A percentile compares a stretch with the other conserved stretches of the same genome.
Evolutionary conservation across 35 echinoderm and acorn worm genomes (phyloP).

Genomic region (Strongylocentrotus purpuratus): DNA sequence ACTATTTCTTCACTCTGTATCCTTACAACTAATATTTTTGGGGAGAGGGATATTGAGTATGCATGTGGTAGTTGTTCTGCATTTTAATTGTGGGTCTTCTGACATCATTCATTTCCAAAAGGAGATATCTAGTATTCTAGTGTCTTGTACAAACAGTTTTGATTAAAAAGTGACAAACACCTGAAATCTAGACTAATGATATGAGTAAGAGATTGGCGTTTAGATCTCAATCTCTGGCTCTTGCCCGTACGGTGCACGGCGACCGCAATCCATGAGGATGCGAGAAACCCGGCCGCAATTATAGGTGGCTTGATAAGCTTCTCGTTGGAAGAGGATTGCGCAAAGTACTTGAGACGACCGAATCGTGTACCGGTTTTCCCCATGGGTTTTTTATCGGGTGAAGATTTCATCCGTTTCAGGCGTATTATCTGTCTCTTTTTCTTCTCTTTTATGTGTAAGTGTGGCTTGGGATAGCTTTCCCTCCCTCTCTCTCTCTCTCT

Average conservation of each 20-base stretch:
- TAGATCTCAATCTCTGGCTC: neutral
- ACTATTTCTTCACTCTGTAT: too few relatives aligned
- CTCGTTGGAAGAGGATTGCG: conserved; percentile 52
- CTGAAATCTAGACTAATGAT: neutral
- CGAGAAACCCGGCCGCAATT: conserved; percentile 28
- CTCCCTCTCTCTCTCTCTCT: neutral
- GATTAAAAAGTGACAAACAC: neutral
- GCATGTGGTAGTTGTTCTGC: too few relatives aligned
- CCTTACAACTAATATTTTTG: too few relatives aligned
- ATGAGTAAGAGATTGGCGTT: neutral
- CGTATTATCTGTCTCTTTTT: conserved; percentile 23
- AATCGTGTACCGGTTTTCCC: conserved; percentile 3
- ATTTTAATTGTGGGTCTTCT: too few relatives aligned
- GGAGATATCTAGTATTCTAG: neutral
- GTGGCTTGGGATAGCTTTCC: neutral
- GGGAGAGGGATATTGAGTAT: too few relatives aligned
- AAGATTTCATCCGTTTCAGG: conserved; percentile 45
- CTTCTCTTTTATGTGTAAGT: conserved; percentile 20
- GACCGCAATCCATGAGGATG: neutral
- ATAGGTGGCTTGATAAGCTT: conserved; percentile 29
- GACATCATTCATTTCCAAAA: neutral
- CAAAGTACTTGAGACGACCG: conserved; percentile 50
- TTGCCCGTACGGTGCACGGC: neutral
- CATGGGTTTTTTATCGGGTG: conserved; percentile 52
- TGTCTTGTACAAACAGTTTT: neutral